Evolutionary conservation across 2,113 vertebrate species (phyloP).

Genomic region (Mormoops blainvillei): DNA sequence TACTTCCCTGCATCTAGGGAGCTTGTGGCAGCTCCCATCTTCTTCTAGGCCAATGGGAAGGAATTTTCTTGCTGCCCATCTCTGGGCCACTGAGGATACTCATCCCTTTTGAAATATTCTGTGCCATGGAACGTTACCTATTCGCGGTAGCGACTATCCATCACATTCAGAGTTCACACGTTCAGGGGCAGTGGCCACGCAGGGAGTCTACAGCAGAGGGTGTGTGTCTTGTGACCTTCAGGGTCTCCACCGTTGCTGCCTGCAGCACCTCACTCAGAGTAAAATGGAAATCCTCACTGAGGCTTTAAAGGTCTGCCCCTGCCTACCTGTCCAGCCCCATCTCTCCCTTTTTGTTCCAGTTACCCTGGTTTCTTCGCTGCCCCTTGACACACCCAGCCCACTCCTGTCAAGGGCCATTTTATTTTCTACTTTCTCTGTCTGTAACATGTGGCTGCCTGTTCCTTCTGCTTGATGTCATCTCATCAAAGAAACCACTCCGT

Average conservation of each 20-base stretch:
- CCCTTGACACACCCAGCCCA: background rate
- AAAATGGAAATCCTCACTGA: background rate
- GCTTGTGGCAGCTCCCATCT: background rate
- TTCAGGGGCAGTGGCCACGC: rapidly evolving
- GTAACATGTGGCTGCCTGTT: background rate
- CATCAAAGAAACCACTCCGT: background rate
- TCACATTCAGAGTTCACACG: background rate
- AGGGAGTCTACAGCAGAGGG: rapidly evolving
- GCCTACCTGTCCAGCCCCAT: no score
- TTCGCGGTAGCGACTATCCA: background rate
- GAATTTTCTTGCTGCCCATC: background rate
- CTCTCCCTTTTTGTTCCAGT: no score
- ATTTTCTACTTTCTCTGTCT: background rate
- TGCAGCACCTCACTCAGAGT: background rate
- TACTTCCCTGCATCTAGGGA: background rate
- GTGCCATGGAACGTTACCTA: background rate
- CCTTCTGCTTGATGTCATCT: background rate
- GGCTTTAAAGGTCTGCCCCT: background rate
- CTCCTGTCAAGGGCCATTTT: background rate
- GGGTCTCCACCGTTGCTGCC: background rate
- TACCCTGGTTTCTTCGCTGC: background rate
- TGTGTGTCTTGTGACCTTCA: background rate
- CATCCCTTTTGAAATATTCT: background rate
- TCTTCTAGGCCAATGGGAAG: background rate
- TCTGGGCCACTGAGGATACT: background rate